Base-by-base conservation (phyloP, 2,113 vertebrate species). In the Rhegmatorhina hoffmannsi region DNA sequence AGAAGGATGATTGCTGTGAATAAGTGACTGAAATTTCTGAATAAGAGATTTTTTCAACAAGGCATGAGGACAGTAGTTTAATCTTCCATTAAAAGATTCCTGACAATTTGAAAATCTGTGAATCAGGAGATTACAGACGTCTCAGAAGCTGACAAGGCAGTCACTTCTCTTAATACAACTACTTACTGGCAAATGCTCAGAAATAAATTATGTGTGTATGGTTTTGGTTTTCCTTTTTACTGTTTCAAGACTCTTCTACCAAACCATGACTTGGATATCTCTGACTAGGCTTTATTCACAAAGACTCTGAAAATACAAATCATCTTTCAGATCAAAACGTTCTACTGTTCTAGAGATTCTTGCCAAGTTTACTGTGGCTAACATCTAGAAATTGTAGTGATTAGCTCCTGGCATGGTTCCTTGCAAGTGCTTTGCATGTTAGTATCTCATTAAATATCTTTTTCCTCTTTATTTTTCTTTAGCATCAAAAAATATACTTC, bases 11-110 rank as follows among this genome's bases (percentile, higher is more conserved):
- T 89, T 95, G 67, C 93, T 83, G 40, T 95, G 67, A 95, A 92
- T 92, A 75, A 94, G 49, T 87, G 58, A 79, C 84, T 94, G 58
- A 90, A 66, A 95, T 87, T 92, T 85, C 62, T 96, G 92, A 91
- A 83, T 85, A 81, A 84, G 89, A 89, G 49, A 66, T 95, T 95
- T 96, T 67, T 94, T 94, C 67, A 92, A 62, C 89, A 55, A 85
- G 43, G 66, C 74, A 59, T 18, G 24, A 87, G 81, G 87, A 79
- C 74, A 85, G 93, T 94, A 90, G 84, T 69, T 94, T 92, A 92
- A 90, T 96, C 78, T 92, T 89, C 89, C 86, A 59, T 97, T 95
- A 89, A 89, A 94, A 94, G 84, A 75, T 80, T 82, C 84, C 78
- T 96, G 87, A 33, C 91, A 89, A 49, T 89, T 94, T 87, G 67